A percentile compares a stretch with the other conserved stretches of the same genome.
Conservation (phyloP, 2,113 vertebrate genomes). For the Thomomys bottae region DNA sequence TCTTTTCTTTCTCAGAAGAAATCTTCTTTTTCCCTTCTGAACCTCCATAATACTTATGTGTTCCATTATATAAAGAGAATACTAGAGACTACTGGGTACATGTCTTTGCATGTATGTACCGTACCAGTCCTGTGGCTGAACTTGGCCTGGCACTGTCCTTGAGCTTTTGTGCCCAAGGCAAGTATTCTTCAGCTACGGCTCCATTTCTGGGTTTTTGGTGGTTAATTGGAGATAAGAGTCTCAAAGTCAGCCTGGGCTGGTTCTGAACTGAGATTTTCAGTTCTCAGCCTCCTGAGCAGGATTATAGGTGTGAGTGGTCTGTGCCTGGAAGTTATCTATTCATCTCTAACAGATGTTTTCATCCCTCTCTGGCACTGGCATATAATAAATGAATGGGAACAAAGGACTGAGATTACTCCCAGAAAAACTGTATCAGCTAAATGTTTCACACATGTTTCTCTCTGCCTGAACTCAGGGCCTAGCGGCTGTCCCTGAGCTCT, state of each 20-base stretch:
- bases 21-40: background rate
- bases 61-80: background rate
- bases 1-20: background rate
- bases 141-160: too few relatives aligned
- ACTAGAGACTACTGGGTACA: background rate
- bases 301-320: too few relatives aligned
- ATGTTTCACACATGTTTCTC: conserved; percentile 15
- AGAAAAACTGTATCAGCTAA: background rate
- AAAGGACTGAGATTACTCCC: background rate
- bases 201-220: too few relatives aligned
- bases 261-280: too few relatives aligned
- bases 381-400: background rate
- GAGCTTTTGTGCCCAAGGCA: too few relatives aligned
- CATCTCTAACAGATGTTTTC: conserved; percentile 3
- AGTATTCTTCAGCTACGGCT: too few relatives aligned
- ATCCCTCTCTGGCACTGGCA: background rate
- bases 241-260: too few relatives aligned
- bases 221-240: too few relatives aligned
- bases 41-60: background rate
- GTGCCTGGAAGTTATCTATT: background rate
- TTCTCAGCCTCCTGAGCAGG: too few relatives aligned
- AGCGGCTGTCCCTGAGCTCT: too few relatives aligned
- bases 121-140: too few relatives aligned
- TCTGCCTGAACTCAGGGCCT: too few relatives aligned
- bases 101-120: background rate